Evolutionary conservation across 1,140 invertebrate genomes (phyloP), one percentile per base, ranked within the genome.

Genomic region (Drosophila sturtevanti): DNA sequence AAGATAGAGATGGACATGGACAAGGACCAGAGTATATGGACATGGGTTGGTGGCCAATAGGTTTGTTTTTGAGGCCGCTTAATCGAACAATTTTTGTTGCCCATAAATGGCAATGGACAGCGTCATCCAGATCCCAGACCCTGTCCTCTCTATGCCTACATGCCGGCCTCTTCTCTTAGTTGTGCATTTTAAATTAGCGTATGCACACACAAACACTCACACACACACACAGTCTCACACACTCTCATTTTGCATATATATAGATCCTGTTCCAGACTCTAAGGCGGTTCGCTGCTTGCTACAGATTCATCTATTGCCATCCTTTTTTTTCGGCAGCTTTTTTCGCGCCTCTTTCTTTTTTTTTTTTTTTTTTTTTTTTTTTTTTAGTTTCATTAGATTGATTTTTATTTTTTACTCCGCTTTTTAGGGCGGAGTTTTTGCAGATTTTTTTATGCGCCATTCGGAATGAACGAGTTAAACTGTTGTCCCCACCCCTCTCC

Each of bases 341-440:
- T n/a, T n/a, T n/a, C n/a, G n/a, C n/a, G n/a, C n/a, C n/a, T n/a
- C n/a, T n/a, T n/a, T n/a, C n/a, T n/a, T n/a, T n/a, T n/a, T n/a
- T n/a, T n/a, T n/a, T n/a, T n/a, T n/a, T n/a, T 63, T 54, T 72
- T 59, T 72, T 63, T 66, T 77, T 76, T 68, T 74, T 56, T 77
- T 73, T 77, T 81, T 81, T 79, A 86, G 90, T 81, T 91, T 91
- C 86, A 90, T 91, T 91, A 91, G 90, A 60, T 86, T 85, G 59
- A 73, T 84, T 90, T 90, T 81, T 89, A 85, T 81, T 90, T 85
- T 77, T 73, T 81, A 51, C 48, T 60, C 66, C 77, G 73, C 66
- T 65, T 81, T 91, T 91, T 84, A 79, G 89, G 89, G 85, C 85
- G 89, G 89, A 87, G 86, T 91, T 89, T 91, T 91, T 90, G 74